These are phyloP conservation scores for Rhynchonycteris naso DNA, from an alignment of 2,797 vertebrate species.

Conservation along the genomic window DNA sequence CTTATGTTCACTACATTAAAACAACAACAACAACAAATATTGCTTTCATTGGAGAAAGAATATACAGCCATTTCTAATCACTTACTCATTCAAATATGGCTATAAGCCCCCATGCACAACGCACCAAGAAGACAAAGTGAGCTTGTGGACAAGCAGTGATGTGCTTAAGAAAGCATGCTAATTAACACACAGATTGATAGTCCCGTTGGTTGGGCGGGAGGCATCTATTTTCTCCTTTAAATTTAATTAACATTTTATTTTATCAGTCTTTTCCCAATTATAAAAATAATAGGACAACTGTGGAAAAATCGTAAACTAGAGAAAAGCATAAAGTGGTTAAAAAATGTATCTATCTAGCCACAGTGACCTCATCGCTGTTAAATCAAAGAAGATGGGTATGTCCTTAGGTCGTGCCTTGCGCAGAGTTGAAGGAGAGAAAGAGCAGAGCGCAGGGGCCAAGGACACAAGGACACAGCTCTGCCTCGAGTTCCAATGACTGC, in stretches of 20 bases:
- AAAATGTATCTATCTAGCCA: neutral
- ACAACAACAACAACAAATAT: neutral
- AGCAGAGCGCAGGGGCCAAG: rapidly evolving
- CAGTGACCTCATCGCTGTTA: neutral
- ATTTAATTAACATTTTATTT: neutral
- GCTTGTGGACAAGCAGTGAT: neutral
- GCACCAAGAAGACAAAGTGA: neutral
- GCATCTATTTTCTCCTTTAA: neutral
- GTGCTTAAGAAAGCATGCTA: neutral
- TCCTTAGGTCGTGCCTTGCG: neutral
- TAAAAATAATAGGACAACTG: neutral
- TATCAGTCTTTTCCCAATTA: neutral
- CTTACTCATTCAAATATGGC: neutral
- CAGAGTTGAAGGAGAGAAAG: neutral
- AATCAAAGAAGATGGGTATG: neutral
- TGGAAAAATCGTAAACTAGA: neutral
- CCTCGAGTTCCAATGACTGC: neutral
- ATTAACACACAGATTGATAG: neutral
- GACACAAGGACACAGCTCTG: neutral
- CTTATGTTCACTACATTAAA: neutral
- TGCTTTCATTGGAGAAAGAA: neutral
- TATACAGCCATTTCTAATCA: neutral
- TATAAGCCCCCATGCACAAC: no score
- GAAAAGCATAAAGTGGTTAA: neutral
- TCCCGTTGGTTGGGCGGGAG: neutral